Evolutionary conservation across 2,797 vertebrate species (phyloP), one percentile per base, ranked within the genome.

Genomic region (Pygocentrus nattereri): DNA sequence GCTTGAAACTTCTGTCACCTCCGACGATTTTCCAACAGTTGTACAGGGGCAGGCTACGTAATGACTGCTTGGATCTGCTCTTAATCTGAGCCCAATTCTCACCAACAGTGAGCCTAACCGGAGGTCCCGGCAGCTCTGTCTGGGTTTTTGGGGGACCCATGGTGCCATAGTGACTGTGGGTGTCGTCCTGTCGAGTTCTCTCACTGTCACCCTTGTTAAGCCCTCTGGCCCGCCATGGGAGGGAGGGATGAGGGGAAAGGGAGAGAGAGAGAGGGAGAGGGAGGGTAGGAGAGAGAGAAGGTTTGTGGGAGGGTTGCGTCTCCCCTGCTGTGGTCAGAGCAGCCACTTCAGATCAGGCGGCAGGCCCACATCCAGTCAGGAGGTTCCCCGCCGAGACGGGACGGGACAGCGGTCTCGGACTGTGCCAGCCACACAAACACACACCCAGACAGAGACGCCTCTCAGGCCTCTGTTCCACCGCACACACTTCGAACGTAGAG

Each of bases 181-280:
- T 90, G 85, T 83, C 64, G 18, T 91, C 87, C 86, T 94, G 93
- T 94, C 93, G 64, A 82, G 76, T 93, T 41, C 78, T 78, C 75
- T 94, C 88, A 94, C 83, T 70, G 87, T 95, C 92, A 93, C 61
- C 72, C 88, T 88, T 74, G 56, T 30, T 73, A 78, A 80, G 68
- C 85, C 69, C 11, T 84, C 79, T 86, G 85, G 80, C 11, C 76
- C 88, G 82, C 86, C 82, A 83, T 82, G 87, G 81, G 58, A 74
- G 30, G n/a, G 31, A 44, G 52, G 59, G 54, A 47, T 68, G 52
- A 47, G 30, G n/a, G 19, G 69, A 61, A 21, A 56, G 19, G 2
- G 50, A 19, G 18, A 23, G 21, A 10, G 88, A 76, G n/a, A 61
- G 34, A 19, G 44, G 49, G 25, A 25, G 23, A 52, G 56, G 44